Base-by-base conservation (phyloP, 2,888 invertebrate genomes). In the Neoascia interrupta region DNA sequence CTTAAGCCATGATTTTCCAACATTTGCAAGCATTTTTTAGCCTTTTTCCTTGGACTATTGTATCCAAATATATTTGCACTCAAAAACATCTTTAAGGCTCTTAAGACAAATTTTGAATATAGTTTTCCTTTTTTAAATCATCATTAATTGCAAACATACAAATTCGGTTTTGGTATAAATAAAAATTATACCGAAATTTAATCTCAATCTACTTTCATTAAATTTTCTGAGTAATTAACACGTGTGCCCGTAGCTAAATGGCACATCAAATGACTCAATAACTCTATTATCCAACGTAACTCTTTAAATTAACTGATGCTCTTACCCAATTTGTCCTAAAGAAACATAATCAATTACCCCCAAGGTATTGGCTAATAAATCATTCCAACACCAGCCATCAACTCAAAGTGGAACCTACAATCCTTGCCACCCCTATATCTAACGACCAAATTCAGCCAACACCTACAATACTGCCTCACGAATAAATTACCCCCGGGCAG, bases 281-380 rank as follows among this genome's bases (percentile, higher is more conserved):
- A 56, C 15, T n/a, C n/a, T n/a, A n/a, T n/a, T n/a, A n/a, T n/a
- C n/a, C 23, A 56, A 21, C 11, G 18, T 15, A 43, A 58, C 41
- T 43, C 19, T 34, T 18, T 34, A 49, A 60, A 69, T 60, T 51
- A 51, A 19, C 60, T 37, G 36, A 47, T 43, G 51, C 19, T 43
- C 10, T 43, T 36, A 23, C 16, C 26, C 31, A 47, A 56, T 49
- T 58, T 41, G 34, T 34, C 49, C 21, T 18, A n/a, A n/a, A n/a
- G n/a, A 45, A 53, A 43, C 11, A 45, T 41, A 47, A 54, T 61
- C 45, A 70, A 63, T 51, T 49, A 69, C 23, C 61, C 43, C 11
- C 5, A 3, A 23, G 26, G 16, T 10, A 34, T n/a, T n/a, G 51
- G 10, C 11, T 11, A 47, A 60, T 54, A 68, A 60, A 68, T 68